Percentiles rank a stretch among this genome's conserved stretches.
These are phyloP conservation scores for Eupithecia abbreviata DNA, from an alignment of 2,888 invertebrate species.

Conservation along the genomic window DNA sequence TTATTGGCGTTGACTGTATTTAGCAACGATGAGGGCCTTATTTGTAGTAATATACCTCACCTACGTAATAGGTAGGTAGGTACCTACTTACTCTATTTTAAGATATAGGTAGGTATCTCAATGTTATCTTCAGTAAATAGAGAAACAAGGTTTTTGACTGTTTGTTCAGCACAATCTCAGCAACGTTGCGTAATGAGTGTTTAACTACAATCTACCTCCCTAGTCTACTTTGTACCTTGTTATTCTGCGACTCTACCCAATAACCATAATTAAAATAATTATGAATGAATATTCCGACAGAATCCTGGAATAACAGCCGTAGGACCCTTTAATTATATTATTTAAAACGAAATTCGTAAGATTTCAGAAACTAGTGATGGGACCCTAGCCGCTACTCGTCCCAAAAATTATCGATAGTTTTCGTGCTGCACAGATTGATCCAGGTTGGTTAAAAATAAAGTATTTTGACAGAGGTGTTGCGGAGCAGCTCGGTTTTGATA, in stretches of 20 bases:
- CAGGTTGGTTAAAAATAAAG: background rate
- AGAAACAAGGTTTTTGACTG: slow-evolving; percentile 32
- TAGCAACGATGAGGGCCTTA: background rate
- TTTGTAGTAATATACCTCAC: background rate
- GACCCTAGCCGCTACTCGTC: background rate
- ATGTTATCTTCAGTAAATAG: slow-evolving; percentile 29
- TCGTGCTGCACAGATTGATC: background rate
- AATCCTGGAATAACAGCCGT: background rate
- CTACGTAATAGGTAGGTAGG: background rate
- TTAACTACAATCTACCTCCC: background rate
- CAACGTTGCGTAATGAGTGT: background rate
- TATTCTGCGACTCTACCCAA: background rate
- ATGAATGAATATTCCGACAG: too few relatives aligned
- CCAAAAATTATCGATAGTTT: background rate
- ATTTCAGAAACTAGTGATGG: background rate
- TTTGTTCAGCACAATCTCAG: slow-evolving; percentile 27
- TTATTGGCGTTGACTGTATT: background rate
- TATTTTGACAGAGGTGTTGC: background rate
- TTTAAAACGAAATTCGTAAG: background rate
- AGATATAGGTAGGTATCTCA: background rate
- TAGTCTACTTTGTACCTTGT: background rate
- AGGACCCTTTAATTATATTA: too few relatives aligned
- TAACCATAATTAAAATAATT: too few relatives aligned
- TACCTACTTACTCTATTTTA: background rate
- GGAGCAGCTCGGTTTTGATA: background rate